phyloP scores from a whole-genome alignment of 2,888 invertebrate genomes.

The Ephialtes manifestator region DNA sequence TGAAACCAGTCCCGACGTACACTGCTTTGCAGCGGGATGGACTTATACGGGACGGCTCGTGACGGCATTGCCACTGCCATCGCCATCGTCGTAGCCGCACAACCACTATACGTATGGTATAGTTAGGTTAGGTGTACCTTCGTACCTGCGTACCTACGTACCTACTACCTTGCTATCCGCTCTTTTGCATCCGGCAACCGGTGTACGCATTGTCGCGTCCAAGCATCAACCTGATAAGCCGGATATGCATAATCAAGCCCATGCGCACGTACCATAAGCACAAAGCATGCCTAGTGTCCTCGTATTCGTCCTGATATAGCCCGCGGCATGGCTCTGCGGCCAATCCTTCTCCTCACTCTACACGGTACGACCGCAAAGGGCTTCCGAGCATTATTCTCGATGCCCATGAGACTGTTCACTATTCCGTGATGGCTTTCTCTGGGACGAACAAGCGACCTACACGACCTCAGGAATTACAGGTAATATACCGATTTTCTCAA shows the following conservation, averaged over 20 bases:
- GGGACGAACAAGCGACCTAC: neutral
- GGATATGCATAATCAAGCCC: constrained; percentile 75
- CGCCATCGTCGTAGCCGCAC: constrained; percentile 49
- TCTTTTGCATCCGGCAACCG: constrained; percentile 65
- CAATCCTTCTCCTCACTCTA: neutral
- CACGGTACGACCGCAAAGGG: constrained; percentile 17
- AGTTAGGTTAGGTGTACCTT: too few species aligned
- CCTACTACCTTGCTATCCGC: constrained; percentile 17
- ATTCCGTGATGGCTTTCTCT: neutral
- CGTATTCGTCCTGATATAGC: constrained; percentile 1
- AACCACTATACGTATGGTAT: constrained; percentile 40
- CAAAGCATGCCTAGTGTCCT: constrained; percentile 15
- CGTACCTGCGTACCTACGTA: constrained; percentile 12
- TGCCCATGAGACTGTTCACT: neutral
- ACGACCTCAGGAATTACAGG: neutral
- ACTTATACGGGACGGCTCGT: constrained; percentile 69
- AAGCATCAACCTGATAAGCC: constrained; percentile 71
- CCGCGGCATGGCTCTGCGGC: constrained; percentile 7
- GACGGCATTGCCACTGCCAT: constrained; percentile 52
- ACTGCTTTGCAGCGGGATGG: constrained; percentile 41
- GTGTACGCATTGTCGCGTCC: constrained; percentile 69
- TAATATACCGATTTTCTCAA: neutral
- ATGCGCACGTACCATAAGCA: constrained; percentile 33
- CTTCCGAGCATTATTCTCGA: constrained; percentile 2
- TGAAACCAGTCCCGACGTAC: constrained; percentile 78